Base-by-base conservation (phyloP, 2,888 invertebrate genomes). In the Empis livida region DNA sequence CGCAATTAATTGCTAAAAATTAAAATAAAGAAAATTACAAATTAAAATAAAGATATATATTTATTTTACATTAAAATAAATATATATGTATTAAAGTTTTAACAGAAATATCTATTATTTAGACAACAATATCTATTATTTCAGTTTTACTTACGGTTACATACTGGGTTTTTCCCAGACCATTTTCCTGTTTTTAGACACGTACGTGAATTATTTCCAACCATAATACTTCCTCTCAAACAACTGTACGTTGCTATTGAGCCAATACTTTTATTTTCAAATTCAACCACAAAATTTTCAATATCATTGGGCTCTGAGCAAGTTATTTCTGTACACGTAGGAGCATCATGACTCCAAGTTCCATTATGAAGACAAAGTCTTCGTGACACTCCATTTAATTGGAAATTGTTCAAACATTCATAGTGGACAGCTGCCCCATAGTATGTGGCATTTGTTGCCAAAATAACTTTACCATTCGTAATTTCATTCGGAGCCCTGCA, bases 371-470 rank as follows among this genome's bases (percentile, higher is more conserved):
- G 77, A 60, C 92, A 93, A 45, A 89, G 67, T 49, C 92, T 71
- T 45, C 91, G 74, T 3, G 87, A 85, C 4, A 87, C 85, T 0
- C 92, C 92, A 54, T 85, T 84, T 11, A 92, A 70, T 61, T 83
- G 82, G 69, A 79, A 92, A 61, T 90, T 84, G 3, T 76, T 73
- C 48, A 85, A 77, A 60, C 93, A 93, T 56, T 87, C 83, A 62
- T 93, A 93, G 9, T 90, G 72, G 0, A 80, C 89, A 2, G 86
- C 80, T 0, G 89, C 86, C 1, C 91, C 91, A 58, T 91, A 90
- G 63, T 89, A 90, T 0, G 92, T 91, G 0, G 82, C 88, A 63
- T 92, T 92, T 1, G 89, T 87, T 0, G 88, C 83, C 45, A 92
- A 67, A 0, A 82, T 84, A 49, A 87, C 82, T 58, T 78, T 78